phyloP scores from a whole-genome alignment of 2,113 vertebrate genomes.

The Galemys pyrenaicus region DNA sequence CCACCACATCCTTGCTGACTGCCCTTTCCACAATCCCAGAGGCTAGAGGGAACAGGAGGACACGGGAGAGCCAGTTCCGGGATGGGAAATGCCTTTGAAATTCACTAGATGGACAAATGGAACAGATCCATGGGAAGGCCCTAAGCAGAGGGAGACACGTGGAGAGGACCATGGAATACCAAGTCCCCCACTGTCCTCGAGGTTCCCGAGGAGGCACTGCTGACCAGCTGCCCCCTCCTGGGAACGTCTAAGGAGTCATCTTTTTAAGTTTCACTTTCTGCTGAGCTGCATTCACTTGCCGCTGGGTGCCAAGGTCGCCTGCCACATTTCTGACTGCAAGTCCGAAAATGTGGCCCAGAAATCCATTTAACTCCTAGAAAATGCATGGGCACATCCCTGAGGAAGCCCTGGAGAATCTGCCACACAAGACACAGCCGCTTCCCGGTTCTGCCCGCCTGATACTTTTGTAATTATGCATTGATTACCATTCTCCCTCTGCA shows the following conservation, averaged over 20 bases:
- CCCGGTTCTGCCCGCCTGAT: constrained; percentile 1
- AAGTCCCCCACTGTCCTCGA: not conserved
- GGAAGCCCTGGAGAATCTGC: not conserved
- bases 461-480: constrained; percentile 62
- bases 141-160: not conserved
- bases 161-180: not conserved
- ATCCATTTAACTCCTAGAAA: constrained; percentile 64
- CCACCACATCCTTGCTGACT: not conserved
- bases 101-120: not conserved
- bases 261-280: constrained; percentile 56
- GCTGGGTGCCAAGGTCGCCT: constrained; percentile 44
- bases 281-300: not conserved
- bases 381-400: constrained; percentile 39
- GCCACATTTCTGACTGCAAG: not conserved
- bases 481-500: constrained; percentile 37
- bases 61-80: not conserved
- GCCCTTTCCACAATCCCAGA: not conserved
- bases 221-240: not conserved
- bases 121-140: not conserved
- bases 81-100: not conserved
- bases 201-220: not conserved
- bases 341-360: constrained; percentile 54
- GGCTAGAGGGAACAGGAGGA: not conserved
- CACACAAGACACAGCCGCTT: not conserved
- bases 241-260: constrained; percentile 16